These are phyloP conservation scores for Drosophila takahashii DNA, from an alignment of 1,140 invertebrate species.

Conservation along the genomic window DNA sequence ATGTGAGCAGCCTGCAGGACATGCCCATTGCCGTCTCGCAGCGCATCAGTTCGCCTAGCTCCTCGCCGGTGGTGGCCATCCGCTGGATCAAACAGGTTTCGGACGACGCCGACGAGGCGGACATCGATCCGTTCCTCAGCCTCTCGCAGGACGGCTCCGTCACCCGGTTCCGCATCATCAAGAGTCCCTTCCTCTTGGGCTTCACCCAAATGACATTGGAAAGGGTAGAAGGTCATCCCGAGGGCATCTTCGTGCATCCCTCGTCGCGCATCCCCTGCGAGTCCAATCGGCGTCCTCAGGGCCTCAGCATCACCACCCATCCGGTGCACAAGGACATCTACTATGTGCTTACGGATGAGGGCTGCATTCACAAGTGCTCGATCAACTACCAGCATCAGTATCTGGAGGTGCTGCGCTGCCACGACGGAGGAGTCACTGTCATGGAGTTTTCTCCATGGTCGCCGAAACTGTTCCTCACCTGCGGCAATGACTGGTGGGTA, in stretches of 20 bases:
- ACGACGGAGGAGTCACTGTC: slow-evolving; percentile 91
- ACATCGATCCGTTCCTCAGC: slow-evolving; percentile 85
- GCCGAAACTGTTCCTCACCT: slow-evolving; percentile 90
- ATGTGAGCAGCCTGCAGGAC: slow-evolving; percentile 86
- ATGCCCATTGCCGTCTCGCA: slow-evolving; percentile 86
- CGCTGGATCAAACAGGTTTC: slow-evolving; percentile 85
- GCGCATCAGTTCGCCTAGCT: slow-evolving; percentile 86
- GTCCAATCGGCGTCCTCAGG: slow-evolving; percentile 86
- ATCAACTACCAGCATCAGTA: slow-evolving; percentile 88
- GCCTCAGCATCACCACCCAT: slow-evolving; percentile 88
- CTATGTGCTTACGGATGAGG: slow-evolving; percentile 93
- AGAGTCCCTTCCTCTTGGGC: slow-evolving; percentile 79
- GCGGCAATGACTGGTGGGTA: slow-evolving; percentile 91
- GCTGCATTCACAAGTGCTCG: slow-evolving; percentile 91
- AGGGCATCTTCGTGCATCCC: slow-evolving; percentile 84
- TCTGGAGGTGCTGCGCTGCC: slow-evolving; percentile 90
- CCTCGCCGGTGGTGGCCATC: slow-evolving; percentile 88
- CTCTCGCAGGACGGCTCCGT: slow-evolving; percentile 87
- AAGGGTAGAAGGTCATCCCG: slow-evolving; percentile 88
- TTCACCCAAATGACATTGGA: slow-evolving; percentile 88
- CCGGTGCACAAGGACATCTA: slow-evolving; percentile 88
- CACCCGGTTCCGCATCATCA: slow-evolving; percentile 85
- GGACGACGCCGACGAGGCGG: slow-evolving; percentile 73
- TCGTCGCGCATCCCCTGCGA: slow-evolving; percentile 29
- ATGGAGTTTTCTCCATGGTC: slow-evolving; percentile 93